Evolutionary conservation across 2,113 vertebrate species (phyloP), one percentile per base, ranked within the genome.

Genomic region (Diadophis punctatus): DNA sequence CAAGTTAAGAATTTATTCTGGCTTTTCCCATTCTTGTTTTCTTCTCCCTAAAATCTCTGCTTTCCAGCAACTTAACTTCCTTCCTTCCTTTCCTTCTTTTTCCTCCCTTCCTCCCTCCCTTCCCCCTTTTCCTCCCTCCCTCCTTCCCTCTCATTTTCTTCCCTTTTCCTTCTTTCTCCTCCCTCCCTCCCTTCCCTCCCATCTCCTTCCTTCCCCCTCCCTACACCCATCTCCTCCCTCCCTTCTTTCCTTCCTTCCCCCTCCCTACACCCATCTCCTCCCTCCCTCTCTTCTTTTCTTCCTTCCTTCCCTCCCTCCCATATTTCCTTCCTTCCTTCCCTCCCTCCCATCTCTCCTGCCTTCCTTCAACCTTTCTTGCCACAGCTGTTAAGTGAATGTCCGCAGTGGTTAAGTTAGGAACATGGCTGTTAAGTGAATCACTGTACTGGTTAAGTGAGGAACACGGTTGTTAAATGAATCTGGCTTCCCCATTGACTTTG

Each of bases 21-120:
- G 9, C 86, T 52, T 27, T 87, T 87, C 9, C 87, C 52, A 14
- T 23, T 56, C 52, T 0, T 11, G 11, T 10, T 56, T 14, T 0
- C 11, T 46, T 20, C 11, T 22, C 25, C 23, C 5, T 25, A 34
- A 39, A 74, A 80, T n/a, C 49, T 8, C n/a, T 39, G 4, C 89
- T 39, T 22, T 46, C 53, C 43, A 12, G 1, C 39, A 23, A 3
- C 8, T 53, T 53, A 12, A 52, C n/a, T 34, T 53, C 16, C 30
- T 56, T 30, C 23, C 51, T 16, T 8, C 9, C 39, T 1, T 16
- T 20, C 12, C 88, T 49, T 11, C 6, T 10, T 3, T 3, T 3
- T 9, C n/a, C 52, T 20, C 34, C 7, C 30, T 43, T 16, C 55
- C 30, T 27, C 30, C 88, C 34, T 18, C 93, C 94, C 96, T 94